Conservation (phyloP, 1,140 invertebrate genomes). For the Harlomillsia oculata region DNA sequence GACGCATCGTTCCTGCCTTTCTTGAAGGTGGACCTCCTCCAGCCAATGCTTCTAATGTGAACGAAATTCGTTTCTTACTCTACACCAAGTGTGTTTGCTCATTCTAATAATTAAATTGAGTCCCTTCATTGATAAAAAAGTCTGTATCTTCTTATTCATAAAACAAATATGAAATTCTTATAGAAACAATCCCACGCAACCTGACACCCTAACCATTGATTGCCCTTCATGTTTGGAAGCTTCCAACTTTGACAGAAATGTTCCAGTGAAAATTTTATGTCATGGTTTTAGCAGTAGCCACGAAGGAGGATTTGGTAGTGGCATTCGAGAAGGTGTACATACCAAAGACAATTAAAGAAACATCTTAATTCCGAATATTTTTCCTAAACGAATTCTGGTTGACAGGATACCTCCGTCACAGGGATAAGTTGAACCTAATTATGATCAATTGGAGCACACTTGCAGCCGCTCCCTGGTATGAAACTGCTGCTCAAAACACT, state of each 20-base stretch:
- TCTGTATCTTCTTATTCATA: no score
- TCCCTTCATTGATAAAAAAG: no score
- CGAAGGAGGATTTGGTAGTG: background rate
- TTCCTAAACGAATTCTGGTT: background rate
- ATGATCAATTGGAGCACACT: slow-evolving; percentile 16
- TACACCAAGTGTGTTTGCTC: slow-evolving; percentile 10
- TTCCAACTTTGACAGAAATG: slow-evolving; percentile 12
- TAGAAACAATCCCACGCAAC: slow-evolving; percentile 4
- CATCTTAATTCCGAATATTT: no score
- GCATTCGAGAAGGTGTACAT: slow-evolving; percentile 8
- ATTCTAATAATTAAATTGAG: no score
- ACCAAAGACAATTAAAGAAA: no score
- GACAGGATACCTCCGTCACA: background rate
- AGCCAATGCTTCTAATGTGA: background rate
- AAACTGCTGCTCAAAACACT: slow-evolving; percentile 19
- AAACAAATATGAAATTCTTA: background rate
- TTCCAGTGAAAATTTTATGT: slow-evolving; percentile 26
- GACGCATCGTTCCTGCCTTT: slow-evolving; percentile 10
- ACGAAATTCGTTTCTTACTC: slow-evolving; percentile 20
- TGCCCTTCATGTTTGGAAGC: slow-evolving; percentile 1
- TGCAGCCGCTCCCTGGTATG: slow-evolving; percentile 24
- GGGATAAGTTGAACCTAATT: slow-evolving; percentile 18
- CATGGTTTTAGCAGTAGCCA: slow-evolving; percentile 23
- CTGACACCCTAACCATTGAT: background rate
- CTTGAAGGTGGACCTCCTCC: slow-evolving; percentile 16